These are phyloP conservation scores for Epistrophe eligans DNA, from an alignment of 2,888 invertebrate genomes.

Conservation along the genomic window DNA sequence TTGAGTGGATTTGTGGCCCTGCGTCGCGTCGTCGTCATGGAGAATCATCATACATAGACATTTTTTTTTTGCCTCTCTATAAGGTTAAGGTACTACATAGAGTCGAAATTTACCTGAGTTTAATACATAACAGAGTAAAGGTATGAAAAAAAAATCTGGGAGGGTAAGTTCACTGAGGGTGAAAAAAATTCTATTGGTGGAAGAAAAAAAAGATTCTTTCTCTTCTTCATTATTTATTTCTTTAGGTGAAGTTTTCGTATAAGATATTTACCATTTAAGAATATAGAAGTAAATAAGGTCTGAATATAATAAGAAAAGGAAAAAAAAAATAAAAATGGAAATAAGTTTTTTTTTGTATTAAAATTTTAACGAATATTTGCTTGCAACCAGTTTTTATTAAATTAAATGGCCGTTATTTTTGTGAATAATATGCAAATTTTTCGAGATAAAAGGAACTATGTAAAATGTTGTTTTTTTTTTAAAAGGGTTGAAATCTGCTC, in stretches of 20 bases:
- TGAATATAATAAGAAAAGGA: background rate
- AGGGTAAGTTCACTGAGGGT: constrained; percentile 47
- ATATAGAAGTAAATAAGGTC: background rate
- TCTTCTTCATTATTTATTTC: constrained; percentile 2
- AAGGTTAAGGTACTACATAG: constrained; percentile 13
- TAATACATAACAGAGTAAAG: background rate
- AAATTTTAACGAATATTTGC: constrained; percentile 13
- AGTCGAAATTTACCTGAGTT: constrained; percentile 31
- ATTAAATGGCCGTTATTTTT: constrained; percentile 31
- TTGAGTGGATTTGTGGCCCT: constrained; percentile 42
- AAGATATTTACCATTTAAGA: background rate
- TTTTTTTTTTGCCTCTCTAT: constrained; percentile 9
- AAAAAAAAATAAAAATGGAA: constrained; percentile 18
- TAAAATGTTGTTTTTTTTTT: background rate
- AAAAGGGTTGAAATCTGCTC: background rate
- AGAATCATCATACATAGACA: background rate
- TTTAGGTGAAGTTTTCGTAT: background rate
- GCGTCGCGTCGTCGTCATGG: constrained; percentile 43
- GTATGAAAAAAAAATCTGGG: constrained; percentile 56
- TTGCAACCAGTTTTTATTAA: constrained; percentile 21
- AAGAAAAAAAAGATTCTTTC: background rate
- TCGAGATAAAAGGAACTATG: background rate
- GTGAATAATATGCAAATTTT: constrained; percentile 2
- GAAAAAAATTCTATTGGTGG: constrained; percentile 59
- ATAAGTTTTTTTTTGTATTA: background rate